Evolutionary conservation across 1,140 invertebrate genomes (phyloP), one percentile per base, ranked within the genome.

Genomic region (Zeugodacus cucurbitae): DNA sequence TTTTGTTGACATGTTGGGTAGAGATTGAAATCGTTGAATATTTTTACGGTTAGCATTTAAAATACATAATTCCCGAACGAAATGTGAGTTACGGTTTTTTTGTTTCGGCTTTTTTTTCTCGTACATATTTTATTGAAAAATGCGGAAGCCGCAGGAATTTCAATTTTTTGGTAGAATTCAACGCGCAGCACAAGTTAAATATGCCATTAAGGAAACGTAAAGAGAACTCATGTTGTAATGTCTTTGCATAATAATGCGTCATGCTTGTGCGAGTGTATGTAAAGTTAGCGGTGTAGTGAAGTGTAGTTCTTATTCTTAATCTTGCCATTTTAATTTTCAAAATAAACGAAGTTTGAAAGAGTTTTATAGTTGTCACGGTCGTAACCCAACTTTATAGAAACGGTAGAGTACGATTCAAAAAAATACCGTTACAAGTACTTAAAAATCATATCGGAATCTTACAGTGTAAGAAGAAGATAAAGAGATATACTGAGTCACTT

Each of bases 31-130:
- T 82, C 74, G 74, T 20, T 26, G 74, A 82, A 82, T 29, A 48
- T 82, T 82, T 82, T 82, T 41, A 82, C 74, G 74, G 41, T 82
- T 34, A 48, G 74, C 74, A 82, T 78, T 41, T 78, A 78, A 70
- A 70, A 70, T 78, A n/a, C 37, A 22, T 41, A 78, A 78, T 78
- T 62, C 58, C 58, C 6, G 58, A 22, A 78, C 44, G n/a, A 82
- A 82, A 48, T 82, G 74, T 82, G 74, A 82, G 41, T 82, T 82
- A 82, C 74, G 20, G 74, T 82, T 82, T 82, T 48, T 82, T 62
- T 62, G 6, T 62, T 62, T 62, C 7, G n/a, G 11, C 22, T 6
- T 2, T 11, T 54, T 82, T 54, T 82, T 82, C 58, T 62, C 4
- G 32, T 3, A 37, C 22, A 34, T 14, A 8, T 37, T 74, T 74